These are phyloP conservation scores for Lutraria lutraria DNA, from an alignment of 2,888 invertebrate species.

Conservation along the genomic window DNA sequence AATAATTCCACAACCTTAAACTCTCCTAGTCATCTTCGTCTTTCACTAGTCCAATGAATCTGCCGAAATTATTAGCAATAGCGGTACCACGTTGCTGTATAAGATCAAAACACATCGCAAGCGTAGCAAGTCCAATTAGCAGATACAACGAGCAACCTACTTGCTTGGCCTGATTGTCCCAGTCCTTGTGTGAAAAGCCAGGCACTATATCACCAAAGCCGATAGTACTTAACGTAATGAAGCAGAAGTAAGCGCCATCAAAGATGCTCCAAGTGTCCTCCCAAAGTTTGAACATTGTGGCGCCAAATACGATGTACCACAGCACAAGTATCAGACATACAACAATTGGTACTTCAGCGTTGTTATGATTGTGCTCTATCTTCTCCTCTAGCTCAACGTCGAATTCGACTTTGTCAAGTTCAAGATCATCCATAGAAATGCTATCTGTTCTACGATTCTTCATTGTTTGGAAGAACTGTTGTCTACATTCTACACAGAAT, in stretches of 20 bases:
- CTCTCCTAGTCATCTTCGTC: not conserved
- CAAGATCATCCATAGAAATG: slow-evolving; percentile 44
- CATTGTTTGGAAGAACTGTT: slow-evolving; percentile 51
- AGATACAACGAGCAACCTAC: slow-evolving; percentile 85
- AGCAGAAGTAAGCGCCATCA: slow-evolving; percentile 90
- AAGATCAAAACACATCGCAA: slow-evolving; percentile 87
- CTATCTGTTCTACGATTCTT: slow-evolving; percentile 27
- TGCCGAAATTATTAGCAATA: slow-evolving; percentile 83
- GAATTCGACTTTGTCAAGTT: slow-evolving; percentile 43
- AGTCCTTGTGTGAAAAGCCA: slow-evolving; percentile 81
- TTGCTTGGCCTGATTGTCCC: slow-evolving; percentile 83
- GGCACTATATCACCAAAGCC: slow-evolving; percentile 87
- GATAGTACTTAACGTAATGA: slow-evolving; percentile 87
- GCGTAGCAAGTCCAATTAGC: slow-evolving; percentile 86
- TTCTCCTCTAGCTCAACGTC: not conserved
- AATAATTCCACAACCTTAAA: too few relatives aligned
- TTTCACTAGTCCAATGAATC: slow-evolving; percentile 82
- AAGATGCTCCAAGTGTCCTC: slow-evolving; percentile 97
- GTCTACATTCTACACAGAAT: slow-evolving; percentile 63
- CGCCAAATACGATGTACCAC: slow-evolving; percentile 95
- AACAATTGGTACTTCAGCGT: slow-evolving; percentile 91
- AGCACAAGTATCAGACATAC: slow-evolving; percentile 96
- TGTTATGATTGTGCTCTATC: slow-evolving; percentile 14
- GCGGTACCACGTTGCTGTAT: slow-evolving; percentile 86
- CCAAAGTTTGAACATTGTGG: slow-evolving; percentile 96